phyloP scores from a whole-genome alignment of 2,797 vertebrate species.

The Brachymystax lenok region DNA sequence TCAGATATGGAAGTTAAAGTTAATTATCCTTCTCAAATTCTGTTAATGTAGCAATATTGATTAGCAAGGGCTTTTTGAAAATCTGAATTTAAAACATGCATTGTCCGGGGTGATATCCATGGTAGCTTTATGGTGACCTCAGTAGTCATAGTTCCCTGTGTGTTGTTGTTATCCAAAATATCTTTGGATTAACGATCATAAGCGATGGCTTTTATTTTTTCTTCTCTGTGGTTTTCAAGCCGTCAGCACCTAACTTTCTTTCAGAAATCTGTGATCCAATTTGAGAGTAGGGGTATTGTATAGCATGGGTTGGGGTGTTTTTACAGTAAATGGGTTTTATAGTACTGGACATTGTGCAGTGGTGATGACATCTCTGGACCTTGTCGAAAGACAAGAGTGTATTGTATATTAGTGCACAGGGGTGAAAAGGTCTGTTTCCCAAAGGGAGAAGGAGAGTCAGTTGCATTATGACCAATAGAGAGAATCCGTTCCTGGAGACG shows the following conservation, averaged over 20 bases:
- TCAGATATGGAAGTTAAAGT: constrained; percentile 58
- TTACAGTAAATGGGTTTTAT: constrained; percentile 44
- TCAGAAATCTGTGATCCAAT: constrained; percentile 11
- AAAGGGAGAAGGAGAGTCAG: constrained; percentile 15
- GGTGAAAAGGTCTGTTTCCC: constrained; percentile 1
- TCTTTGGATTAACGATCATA: constrained; percentile 5
- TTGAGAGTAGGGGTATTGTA: constrained; percentile 26
- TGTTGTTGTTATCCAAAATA: constrained; percentile 17
- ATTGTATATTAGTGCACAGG: constrained; percentile 26
- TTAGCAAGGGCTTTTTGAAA: constrained; percentile 81
- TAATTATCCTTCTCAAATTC: constrained; percentile 64
- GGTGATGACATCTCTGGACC: constrained; percentile 39
- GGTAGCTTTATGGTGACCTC: constrained; percentile 66
- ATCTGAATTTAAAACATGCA: constrained; percentile 44
- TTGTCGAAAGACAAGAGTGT: constrained; percentile 41
- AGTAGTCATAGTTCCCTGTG: constrained; percentile 50
- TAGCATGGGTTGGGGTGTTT: constrained; percentile 43
- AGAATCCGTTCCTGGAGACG: constrained; percentile 30
- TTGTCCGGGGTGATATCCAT: constrained; percentile 54
- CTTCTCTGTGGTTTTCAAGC: constrained; percentile 24
- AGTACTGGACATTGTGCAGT: constrained; percentile 51
- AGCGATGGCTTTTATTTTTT: constrained; percentile 19
- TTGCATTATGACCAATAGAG: constrained; percentile 41
- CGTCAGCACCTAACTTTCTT: constrained; percentile 28
- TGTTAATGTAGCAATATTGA: constrained; percentile 84